Percentiles rank a stretch among this genome's conserved stretches.
phyloP scores from a whole-genome alignment of 2,888 invertebrate genomes.

The Stenurella melanura region DNA sequence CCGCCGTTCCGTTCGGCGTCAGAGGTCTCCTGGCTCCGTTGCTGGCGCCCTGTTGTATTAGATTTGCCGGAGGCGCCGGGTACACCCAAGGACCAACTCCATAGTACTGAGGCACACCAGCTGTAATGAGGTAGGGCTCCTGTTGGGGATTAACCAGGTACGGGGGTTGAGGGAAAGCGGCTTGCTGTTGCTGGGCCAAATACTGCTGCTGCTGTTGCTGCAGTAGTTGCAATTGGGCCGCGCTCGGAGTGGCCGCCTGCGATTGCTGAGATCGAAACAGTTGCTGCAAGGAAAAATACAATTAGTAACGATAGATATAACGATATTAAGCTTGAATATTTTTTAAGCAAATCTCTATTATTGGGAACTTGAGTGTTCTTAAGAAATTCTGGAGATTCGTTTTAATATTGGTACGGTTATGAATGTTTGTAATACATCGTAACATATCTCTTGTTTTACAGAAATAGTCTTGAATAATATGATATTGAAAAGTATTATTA shows the following conservation, averaged over 20 bases:
- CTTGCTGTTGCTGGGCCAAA: conserved; percentile 81
- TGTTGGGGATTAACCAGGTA: conserved; percentile 88
- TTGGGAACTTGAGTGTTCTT: no score
- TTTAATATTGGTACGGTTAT: no score
- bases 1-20: conserved; percentile 84
- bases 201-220: conserved; percentile 90
- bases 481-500: no score
- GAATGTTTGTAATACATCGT: no score
- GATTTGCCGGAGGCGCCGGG: conserved; percentile 80
- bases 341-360: neutral
- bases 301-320: neutral
- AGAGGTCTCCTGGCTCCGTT: conserved; percentile 84
- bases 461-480: no score
- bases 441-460: no score
- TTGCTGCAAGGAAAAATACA: conserved; percentile 80
- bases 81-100: conserved; percentile 96
- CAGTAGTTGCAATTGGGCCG: conserved; percentile 83
- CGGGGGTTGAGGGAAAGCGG: conserved; percentile 80
- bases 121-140: conserved; percentile 87
- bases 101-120: conserved; percentile 93
- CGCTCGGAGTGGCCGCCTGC: conserved; percentile 81
- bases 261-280: conserved; percentile 91
- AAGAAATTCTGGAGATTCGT: no score
- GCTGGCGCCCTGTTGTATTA: conserved; percentile 81
- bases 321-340: neutral